These are phyloP conservation scores for Spatulosminthurus flaviceps DNA, from an alignment of 2,888 invertebrate genomes.

Conservation along the genomic window DNA sequence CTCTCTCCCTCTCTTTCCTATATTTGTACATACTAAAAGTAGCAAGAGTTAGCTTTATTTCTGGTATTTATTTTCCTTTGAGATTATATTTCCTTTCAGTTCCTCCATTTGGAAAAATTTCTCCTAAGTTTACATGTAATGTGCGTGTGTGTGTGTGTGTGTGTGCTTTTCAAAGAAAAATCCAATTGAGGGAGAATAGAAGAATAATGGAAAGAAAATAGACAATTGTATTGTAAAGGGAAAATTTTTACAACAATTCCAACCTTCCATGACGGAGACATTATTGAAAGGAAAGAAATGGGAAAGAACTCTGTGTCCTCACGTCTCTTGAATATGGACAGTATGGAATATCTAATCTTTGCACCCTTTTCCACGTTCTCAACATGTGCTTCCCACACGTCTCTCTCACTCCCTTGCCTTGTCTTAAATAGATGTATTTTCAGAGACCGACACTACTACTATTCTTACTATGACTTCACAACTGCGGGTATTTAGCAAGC, in stretches of 20 bases:
- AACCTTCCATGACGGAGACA: constrained; percentile 2
- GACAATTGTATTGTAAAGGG: background rate
- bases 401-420: background rate
- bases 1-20: no score
- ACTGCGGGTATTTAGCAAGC: constrained; percentile 44
- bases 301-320: background rate
- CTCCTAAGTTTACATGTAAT: no score
- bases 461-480: no score
- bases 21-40: constrained; percentile 1
- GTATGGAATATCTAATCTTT: background rate
- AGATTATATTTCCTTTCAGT: constrained; percentile 7
- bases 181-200: constrained; percentile 10
- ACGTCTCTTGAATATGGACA: constrained; percentile 15
- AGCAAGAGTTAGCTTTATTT: background rate
- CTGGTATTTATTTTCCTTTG: background rate
- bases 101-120: background rate
- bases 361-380: constrained; percentile 32
- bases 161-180: background rate
- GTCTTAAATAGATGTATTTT: constrained; percentile 34
- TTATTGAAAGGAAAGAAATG: background rate
- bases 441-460: no score
- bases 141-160: no score
- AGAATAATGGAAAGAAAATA: constrained; percentile 15
- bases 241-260: constrained; percentile 1
- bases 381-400: constrained; percentile 43